Base-by-base conservation (phyloP, 1,140 invertebrate species). In the Cepaea nemoralis region DNA sequence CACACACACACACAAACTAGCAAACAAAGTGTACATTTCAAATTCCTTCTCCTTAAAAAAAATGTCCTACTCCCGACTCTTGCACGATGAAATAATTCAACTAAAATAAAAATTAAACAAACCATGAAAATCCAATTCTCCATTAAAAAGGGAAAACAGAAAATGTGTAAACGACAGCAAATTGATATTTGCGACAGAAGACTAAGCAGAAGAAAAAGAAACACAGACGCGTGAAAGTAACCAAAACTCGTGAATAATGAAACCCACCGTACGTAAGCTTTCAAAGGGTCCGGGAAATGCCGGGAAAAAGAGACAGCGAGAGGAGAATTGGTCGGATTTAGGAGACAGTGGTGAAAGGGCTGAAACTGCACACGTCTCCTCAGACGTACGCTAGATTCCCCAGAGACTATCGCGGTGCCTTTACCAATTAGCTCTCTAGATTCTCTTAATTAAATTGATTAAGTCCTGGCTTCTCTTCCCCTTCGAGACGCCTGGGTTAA, bases 401-500 rank as follows among this genome's bases (percentile, higher is more conserved):
- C 6, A 16, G 80, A 45, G 80, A 75, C 35, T 24, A 35, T 45
- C 16, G 33, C 45, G 45, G 71, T 75, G 80, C 55, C 55, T 66
- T 22, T 33, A 63, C 40, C 48, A 63, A 75, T 63, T 73, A 81
- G 80, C 33, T 55, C 27, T 74, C 66, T 75, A 81, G 70, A 75
- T 73, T 50, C 42, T 77, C 75, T 77, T 77, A 79, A 81, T 66
- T 42, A 75, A 81, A 81, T 81, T 81, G 70, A 81, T 75, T 63
- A 75, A 67, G 45, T 24, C 27, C n/a, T 27, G 24, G 42, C n/a
- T 42, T 59, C 6, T 5, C 33, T 14, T 59, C 42, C n/a, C 42
- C 70, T 73, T 31, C 45, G 55, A 69, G 37, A 33, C 39, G 16
- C 10, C 40, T 45, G 35, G 70, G 48, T 73, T 73, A 73, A 75